Evolutionary conservation across 2,888 invertebrate species (phyloP).

Genomic region (Rambutsinella grinnellia): DNA sequence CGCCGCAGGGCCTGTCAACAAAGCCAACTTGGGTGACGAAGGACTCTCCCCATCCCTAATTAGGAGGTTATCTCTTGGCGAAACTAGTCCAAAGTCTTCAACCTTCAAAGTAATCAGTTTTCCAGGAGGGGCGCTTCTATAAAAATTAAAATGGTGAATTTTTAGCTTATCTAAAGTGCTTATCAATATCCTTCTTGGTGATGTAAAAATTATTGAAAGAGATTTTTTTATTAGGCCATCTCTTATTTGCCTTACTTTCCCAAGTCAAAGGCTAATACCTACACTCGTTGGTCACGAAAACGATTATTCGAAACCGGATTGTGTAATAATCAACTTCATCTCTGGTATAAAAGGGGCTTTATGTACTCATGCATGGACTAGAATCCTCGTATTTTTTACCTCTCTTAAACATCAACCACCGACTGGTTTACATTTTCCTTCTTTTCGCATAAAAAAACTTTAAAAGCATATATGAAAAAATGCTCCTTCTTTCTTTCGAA

Average conservation of each 20-base stretch:
- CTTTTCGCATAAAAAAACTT: too few species aligned
- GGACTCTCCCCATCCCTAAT: conserved; percentile 93
- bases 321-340: conserved; percentile 53
- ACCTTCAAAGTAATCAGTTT: conserved; percentile 93
- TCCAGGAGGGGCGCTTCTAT: conserved; percentile 90
- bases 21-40: conserved; percentile 85
- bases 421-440: not conserved
- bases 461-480: not conserved
- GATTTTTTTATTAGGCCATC: conserved; percentile 41
- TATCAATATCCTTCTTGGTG: too few species aligned
- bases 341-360: conserved; percentile 18
- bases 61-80: conserved; percentile 87
- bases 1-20: conserved; percentile 83
- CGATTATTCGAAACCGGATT: conserved; percentile 55
- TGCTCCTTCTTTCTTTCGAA: conserved; percentile 11
- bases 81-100: conserved; percentile 86
- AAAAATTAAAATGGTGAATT: conserved; percentile 93
- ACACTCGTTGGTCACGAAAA: conserved; percentile 38
- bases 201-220: conserved; percentile 86
- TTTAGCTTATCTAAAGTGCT: too few species aligned
- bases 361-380: conserved; percentile 45
- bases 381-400: conserved; percentile 19
- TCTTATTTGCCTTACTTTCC: conserved; percentile 8
- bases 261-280: conserved; percentile 1
- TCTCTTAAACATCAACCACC: too few species aligned